Percentiles rank a stretch among this genome's conserved stretches.
Evolutionary conservation across 1,140 invertebrate species (phyloP).

Genomic region (Yoshiicerus persimilis): DNA sequence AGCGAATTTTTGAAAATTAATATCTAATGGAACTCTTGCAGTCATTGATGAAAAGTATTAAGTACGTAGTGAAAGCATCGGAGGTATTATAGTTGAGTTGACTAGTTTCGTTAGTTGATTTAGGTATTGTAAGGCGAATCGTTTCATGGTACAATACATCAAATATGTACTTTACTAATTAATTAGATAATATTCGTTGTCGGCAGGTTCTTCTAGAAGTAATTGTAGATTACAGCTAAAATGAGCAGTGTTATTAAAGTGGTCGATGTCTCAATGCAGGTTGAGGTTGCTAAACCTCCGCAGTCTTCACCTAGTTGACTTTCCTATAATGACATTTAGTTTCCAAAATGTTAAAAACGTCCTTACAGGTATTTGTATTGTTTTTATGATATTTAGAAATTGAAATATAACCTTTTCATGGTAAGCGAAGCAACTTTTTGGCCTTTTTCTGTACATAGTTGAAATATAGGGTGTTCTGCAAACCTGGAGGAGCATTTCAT

Average conservation of each 20-base stretch:
- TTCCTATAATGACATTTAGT: background rate
- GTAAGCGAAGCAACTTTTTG: slow-evolving; percentile 1
- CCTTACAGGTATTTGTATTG: background rate
- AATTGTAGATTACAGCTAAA: background rate
- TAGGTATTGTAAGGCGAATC: background rate
- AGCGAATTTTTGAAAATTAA: too few species aligned
- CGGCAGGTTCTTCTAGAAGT: background rate
- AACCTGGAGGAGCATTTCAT: slow-evolving; percentile 30
- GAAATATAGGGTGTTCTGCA: background rate
- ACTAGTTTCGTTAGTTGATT: background rate
- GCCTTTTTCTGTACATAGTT: slow-evolving; percentile 6
- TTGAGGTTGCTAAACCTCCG: background rate
- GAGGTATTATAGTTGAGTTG: background rate
- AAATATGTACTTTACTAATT: too few species aligned
- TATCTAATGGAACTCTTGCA: too few species aligned
- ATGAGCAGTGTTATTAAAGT: slow-evolving; percentile 26
- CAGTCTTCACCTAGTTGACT: slow-evolving; percentile 26
- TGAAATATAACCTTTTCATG: background rate
- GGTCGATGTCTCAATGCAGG: slow-evolving; percentile 25
- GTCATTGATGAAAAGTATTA: background rate
- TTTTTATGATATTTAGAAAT: background rate
- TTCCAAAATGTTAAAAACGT: too few species aligned
- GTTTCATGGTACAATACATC: too few species aligned
- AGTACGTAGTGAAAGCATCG: background rate
- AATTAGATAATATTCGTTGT: background rate